Percentiles rank a stretch among this genome's conserved stretches.
Evolutionary conservation across 2,113 vertebrate species (phyloP).

Genomic region (Garra rufa): DNA sequence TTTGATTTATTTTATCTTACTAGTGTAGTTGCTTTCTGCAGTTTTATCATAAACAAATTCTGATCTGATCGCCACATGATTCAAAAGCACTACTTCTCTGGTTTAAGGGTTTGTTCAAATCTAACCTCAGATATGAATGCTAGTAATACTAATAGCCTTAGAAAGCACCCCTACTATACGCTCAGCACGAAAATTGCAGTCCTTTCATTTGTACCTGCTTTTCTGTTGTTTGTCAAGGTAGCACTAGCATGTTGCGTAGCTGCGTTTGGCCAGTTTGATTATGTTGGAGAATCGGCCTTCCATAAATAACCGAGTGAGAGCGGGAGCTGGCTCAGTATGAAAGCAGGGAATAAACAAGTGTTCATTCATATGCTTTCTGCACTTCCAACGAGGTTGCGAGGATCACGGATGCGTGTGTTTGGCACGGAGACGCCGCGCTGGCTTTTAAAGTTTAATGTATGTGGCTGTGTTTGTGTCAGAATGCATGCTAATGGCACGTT

Average conservation of each 20-base stretch:
- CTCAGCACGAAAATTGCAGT: not conserved
- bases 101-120: not conserved
- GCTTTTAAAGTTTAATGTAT: constrained; percentile 62
- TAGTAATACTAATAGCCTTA: not conserved
- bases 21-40: not conserved
- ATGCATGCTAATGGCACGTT: constrained; percentile 24
- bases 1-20: not conserved
- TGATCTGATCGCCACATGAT: not conserved
- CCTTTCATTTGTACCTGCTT: not conserved
- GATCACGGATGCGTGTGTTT: not conserved
- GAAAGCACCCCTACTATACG: not conserved
- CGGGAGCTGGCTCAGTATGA: constrained; percentile 27
- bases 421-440: constrained; percentile 54
- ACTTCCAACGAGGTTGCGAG: not conserved
- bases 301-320: constrained; percentile 50
- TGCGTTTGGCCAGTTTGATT: constrained; percentile 22
- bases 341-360: constrained; percentile 42
- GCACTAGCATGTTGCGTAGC: not conserved
- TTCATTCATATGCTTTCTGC: constrained; percentile 43
- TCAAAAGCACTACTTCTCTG: not conserved
- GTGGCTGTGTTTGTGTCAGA: not conserved
- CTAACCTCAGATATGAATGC: too few relatives aligned
- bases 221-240: constrained; percentile 1
- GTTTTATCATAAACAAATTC: not conserved
- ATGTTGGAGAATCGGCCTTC: constrained; percentile 9